A percentile compares a stretch with the other conserved stretches of the same genome.
Conservation (phyloP, 1,140 invertebrate genomes). For the Drosophila subpulchrella region DNA sequence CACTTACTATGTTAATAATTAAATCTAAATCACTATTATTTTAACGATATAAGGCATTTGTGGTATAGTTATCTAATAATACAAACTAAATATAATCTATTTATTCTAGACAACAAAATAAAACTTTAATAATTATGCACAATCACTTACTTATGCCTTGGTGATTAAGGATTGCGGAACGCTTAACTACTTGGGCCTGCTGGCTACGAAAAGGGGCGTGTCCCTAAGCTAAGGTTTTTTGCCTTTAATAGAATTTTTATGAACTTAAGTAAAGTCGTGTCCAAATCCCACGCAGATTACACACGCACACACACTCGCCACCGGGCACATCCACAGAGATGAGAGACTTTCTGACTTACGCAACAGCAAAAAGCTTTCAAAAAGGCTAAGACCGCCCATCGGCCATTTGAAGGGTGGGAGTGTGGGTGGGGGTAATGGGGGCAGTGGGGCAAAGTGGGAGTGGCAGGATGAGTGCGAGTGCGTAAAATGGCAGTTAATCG, state of each 20-base stretch:
- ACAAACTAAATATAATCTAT: too few species aligned
- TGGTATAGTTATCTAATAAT: too few species aligned
- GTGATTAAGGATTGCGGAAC: conserved; percentile 43
- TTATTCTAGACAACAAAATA: background rate
- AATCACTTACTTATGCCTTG: background rate
- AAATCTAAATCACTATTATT: too few species aligned
- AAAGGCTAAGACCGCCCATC: conserved; percentile 65
- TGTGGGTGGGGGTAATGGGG: background rate
- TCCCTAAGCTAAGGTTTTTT: conserved; percentile 30
- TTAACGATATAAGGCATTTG: too few species aligned
- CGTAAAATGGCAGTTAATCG: conserved; percentile 82
- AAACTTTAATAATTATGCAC: background rate
- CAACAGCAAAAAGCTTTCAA: conserved; percentile 82
- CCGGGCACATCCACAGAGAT: conserved; percentile 15
- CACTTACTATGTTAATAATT: too few species aligned
- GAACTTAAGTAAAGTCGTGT: conserved; percentile 82
- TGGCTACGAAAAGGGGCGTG: conserved; percentile 34
- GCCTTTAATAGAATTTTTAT: conserved; percentile 81
- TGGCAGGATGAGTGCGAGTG: conserved; percentile 60
- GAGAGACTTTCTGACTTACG: conserved; percentile 75
- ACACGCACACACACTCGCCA: conserved; percentile 43
- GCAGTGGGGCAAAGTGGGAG: conserved; percentile 6
- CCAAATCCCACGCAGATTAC: conserved; percentile 76
- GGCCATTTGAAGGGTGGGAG: background rate
- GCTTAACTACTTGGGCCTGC: conserved; percentile 35